Conservation (phyloP, 2,797 vertebrate genomes). For the Galaxias olidus region DNA sequence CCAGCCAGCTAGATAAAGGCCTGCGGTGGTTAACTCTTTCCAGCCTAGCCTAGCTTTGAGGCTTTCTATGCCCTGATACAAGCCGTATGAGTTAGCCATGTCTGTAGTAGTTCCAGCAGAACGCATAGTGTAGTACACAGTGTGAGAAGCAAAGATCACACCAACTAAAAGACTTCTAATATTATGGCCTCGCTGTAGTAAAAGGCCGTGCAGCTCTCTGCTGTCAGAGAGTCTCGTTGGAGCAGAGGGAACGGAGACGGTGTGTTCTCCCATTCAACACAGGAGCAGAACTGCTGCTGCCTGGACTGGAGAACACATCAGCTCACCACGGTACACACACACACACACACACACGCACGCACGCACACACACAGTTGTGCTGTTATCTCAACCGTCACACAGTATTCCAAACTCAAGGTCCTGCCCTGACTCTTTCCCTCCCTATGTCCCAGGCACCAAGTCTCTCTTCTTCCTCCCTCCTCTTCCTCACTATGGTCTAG, state of each 20-base stretch:
- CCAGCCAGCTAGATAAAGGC: conserved; percentile 4
- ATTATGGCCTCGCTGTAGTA: no score
- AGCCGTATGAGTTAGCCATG: no score
- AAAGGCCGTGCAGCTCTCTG: no score
- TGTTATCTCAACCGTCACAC: conserved; percentile 32
- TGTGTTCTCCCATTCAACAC: no score
- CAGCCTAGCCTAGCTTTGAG: neutral
- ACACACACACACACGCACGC: conserved; percentile 4
- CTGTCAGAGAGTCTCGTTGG: no score
- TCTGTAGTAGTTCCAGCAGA: no score
- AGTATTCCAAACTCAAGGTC: conserved; percentile 45
- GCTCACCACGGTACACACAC: neutral
- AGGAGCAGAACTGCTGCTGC: conserved; percentile 11
- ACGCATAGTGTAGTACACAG: no score
- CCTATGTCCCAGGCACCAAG: conserved; percentile 11
- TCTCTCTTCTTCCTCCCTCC: neutral
- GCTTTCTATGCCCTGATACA: no score
- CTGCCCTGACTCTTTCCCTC: neutral
- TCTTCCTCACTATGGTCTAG: neutral
- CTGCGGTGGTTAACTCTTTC: conserved; percentile 23
- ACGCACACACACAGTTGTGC: conserved; percentile 5
- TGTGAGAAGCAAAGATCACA: no score
- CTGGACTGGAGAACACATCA: conserved; percentile 1
- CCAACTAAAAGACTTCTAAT: no score
- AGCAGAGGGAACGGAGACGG: no score